Conservation (phyloP, 2,797 vertebrate genomes). For the Nyctibius grandis region DNA sequence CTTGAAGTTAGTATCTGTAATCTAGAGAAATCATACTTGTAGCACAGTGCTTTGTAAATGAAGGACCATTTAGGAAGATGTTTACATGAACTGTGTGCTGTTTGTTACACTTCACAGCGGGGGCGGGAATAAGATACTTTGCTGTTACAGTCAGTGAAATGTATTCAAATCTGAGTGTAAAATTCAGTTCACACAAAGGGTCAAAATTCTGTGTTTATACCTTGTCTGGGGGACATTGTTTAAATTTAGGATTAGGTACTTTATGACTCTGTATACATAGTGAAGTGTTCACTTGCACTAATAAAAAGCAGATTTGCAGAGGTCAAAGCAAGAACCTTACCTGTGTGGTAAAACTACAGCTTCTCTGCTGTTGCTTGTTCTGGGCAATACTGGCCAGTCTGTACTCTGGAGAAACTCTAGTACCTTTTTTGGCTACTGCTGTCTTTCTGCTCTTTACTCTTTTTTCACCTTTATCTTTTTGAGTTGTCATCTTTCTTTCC, state of each 20-base stretch:
- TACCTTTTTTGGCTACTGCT: neutral
- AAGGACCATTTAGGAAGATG: neutral
- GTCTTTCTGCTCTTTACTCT: neutral
- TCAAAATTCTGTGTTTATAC: neutral
- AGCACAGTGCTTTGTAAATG: neutral
- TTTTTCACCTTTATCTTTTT: neutral
- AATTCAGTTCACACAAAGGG: neutral
- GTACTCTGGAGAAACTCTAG: neutral
- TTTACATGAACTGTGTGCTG: neutral
- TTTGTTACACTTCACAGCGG: neutral
- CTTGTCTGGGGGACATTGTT: neutral
- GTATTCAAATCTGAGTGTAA: neutral
- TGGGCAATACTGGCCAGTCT: neutral
- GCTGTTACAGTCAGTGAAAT: neutral
- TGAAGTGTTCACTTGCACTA: neutral
- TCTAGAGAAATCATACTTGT: neutral
- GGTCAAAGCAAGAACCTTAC: neutral
- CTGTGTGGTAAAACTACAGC: neutral
- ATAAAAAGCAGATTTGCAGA: neutral
- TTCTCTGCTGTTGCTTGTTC: neutral
- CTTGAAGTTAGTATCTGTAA: neutral
- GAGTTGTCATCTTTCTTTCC: neutral
- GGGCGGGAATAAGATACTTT: neutral
- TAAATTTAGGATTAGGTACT: neutral
- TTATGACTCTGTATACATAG: neutral